A percentile compares a stretch with the other conserved stretches of the same genome.
Evolutionary conservation across 53 echinoderm and acorn worm genomes (phyloP).

Genomic region (Paelopatides confundens): DNA sequence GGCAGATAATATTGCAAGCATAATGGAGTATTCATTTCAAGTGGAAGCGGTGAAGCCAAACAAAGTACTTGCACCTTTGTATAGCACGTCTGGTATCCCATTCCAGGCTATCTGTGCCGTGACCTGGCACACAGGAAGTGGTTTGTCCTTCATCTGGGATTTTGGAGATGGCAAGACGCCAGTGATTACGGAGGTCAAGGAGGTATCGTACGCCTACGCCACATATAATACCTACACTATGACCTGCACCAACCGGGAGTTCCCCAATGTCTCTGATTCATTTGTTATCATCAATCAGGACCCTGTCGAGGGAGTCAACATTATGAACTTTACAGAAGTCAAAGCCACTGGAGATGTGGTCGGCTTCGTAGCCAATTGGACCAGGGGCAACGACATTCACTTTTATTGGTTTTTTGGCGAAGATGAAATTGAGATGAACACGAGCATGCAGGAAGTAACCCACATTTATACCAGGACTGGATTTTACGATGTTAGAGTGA

Average conservation of each 20-base stretch:
- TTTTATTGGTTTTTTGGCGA: constrained; percentile 80
- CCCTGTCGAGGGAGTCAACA: constrained; percentile 78
- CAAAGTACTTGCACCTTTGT: constrained; percentile 52
- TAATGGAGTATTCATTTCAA: constrained; percentile 62
- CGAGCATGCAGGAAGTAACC: constrained; percentile 43
- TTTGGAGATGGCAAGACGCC: constrained; percentile 71
- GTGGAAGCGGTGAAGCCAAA: constrained; percentile 80
- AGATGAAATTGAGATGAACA: constrained; percentile 45
- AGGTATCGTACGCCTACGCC: constrained; percentile 64
- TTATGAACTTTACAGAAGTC: constrained; percentile 72
- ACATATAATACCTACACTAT: constrained; percentile 68
- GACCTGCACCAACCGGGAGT: constrained; percentile 65
- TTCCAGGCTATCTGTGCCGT: constrained; percentile 69
- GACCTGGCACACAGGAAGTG: constrained; percentile 79
- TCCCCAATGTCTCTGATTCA: constrained; percentile 64
- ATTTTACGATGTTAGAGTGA: constrained; percentile 69
- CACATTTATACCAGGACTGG: constrained; percentile 59
- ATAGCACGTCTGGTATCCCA: constrained; percentile 68
- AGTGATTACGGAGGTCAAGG: constrained; percentile 43
- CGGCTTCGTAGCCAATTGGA: constrained; percentile 66
- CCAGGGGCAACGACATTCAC: constrained; percentile 78
- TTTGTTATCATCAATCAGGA: constrained; percentile 75
- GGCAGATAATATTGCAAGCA: constrained; percentile 84
- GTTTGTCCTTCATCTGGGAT: constrained; percentile 74
- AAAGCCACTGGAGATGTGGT: constrained; percentile 76